Conservation (phyloP, 2,113 vertebrate genomes). For the Tauraco erythrolophus region DNA sequence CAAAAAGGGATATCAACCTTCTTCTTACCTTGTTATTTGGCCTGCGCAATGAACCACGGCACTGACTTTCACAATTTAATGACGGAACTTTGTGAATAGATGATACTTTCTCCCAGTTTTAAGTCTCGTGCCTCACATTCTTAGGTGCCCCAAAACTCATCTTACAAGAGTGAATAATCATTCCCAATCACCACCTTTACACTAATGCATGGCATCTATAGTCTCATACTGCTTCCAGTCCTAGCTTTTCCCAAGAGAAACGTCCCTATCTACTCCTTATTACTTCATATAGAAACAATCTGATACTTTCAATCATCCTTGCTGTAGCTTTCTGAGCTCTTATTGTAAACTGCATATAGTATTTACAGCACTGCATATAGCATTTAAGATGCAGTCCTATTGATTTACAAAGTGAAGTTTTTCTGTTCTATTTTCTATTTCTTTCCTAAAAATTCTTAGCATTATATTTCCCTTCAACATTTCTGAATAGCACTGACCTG, state of each 20-base stretch:
- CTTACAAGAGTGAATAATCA: background rate
- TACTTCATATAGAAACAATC: background rate
- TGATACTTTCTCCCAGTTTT: background rate
- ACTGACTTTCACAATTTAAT: background rate
- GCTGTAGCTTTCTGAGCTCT: background rate
- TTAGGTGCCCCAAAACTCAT: background rate
- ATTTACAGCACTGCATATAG: background rate
- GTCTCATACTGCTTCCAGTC: background rate
- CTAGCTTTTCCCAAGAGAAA: background rate
- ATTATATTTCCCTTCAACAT: background rate
- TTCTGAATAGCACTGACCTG: background rate
- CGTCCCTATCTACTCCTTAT: background rate
- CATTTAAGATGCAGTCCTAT: background rate
- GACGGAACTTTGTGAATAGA: background rate
- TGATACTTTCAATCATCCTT: background rate
- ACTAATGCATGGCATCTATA: background rate
- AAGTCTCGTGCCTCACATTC: background rate
- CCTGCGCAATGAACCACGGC: background rate
- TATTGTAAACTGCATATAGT: background rate
- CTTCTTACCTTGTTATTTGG: background rate
- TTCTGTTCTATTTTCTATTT: background rate
- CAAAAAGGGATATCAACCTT: background rate
- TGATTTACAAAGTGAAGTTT: background rate
- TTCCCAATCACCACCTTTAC: background rate
- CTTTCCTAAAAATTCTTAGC: background rate